Conservation (phyloP, 1,140 invertebrate species). For the Ceratosolen solmsi region DNA sequence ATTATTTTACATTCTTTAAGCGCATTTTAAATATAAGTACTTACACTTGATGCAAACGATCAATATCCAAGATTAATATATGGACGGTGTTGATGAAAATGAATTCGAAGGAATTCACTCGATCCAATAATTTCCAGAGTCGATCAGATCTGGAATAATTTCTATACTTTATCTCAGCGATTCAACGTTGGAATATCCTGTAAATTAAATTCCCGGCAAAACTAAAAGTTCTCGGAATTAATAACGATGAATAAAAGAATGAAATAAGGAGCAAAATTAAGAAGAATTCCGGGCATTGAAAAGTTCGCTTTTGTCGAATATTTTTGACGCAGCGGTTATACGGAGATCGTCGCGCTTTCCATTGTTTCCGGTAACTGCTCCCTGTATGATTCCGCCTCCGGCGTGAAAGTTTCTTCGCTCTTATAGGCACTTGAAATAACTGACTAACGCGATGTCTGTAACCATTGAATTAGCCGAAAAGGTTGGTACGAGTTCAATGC, state of each 20-base stretch:
- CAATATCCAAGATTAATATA: conserved; percentile 17
- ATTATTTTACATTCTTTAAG: no score
- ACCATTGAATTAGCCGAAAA: conserved; percentile 29
- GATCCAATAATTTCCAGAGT: conserved; percentile 13
- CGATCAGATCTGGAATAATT: conserved; percentile 29
- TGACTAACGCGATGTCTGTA: neutral
- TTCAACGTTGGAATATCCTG: conserved; percentile 1
- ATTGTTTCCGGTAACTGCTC: conserved; percentile 1
- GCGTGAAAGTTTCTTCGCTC: neutral
- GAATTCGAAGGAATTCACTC: conserved; percentile 21
- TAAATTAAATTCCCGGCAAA: conserved; percentile 36
- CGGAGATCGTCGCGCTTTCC: neutral
- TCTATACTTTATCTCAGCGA: conserved; percentile 12
- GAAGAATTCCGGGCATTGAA: conserved; percentile 34
- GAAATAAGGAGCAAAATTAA: conserved; percentile 29
- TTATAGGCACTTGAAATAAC: neutral
- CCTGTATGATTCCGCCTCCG: neutral
- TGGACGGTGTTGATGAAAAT: neutral
- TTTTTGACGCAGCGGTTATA: neutral
- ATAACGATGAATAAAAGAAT: conserved; percentile 26
- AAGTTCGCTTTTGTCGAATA: neutral
- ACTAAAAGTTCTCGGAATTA: conserved; percentile 34
- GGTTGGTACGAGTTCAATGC: neutral
- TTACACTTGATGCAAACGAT: neutral
- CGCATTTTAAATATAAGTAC: no score